These are phyloP conservation scores for Tetraodon nigroviridis DNA, from an alignment of 2,113 vertebrate genomes.

Conservation along the genomic window DNA sequence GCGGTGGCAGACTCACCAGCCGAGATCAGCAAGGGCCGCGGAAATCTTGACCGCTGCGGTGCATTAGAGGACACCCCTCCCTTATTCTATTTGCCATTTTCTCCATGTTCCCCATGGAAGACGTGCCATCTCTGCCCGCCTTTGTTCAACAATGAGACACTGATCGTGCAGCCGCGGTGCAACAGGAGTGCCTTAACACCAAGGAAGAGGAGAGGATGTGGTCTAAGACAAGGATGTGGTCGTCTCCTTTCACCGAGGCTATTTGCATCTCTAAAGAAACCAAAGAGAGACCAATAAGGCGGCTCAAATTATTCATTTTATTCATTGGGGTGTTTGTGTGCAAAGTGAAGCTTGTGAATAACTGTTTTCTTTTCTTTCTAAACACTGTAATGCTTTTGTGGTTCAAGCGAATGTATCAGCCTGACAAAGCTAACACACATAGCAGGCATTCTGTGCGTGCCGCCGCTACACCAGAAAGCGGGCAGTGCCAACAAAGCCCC, in stretches of 20 bases:
- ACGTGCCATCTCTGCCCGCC: constrained; percentile 35
- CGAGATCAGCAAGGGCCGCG: constrained; percentile 35
- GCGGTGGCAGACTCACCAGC: constrained; percentile 15
- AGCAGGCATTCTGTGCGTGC: constrained; percentile 54
- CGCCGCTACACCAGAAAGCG: constrained; percentile 51
- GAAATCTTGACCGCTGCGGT: constrained; percentile 4
- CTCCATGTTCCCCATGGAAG: constrained; percentile 31
- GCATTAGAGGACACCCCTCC: constrained; percentile 36
- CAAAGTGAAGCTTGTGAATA: not conserved
- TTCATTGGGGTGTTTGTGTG: constrained; percentile 33
- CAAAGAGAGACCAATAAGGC: constrained; percentile 44
- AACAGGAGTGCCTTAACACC: constrained; percentile 49
- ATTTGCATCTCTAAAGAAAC: constrained; percentile 61
- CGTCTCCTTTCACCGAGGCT: constrained; percentile 41
- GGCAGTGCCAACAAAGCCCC: constrained; percentile 22
- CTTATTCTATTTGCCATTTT: constrained; percentile 15
- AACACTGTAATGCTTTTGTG: constrained; percentile 3
- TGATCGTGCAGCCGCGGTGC: constrained; percentile 42
- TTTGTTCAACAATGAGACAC: constrained; percentile 42
- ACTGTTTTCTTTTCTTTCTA: too few relatives aligned
- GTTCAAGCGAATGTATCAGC: constrained; percentile 28
- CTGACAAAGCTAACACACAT: constrained; percentile 48
- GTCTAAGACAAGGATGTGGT: constrained; percentile 42
- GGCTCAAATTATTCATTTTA: constrained; percentile 48
- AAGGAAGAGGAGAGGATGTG: constrained; percentile 50